Percentiles rank a stretch among this genome's conserved stretches.
Conservation (phyloP, 2,113 vertebrate species). For the Apteryx owenii region DNA sequence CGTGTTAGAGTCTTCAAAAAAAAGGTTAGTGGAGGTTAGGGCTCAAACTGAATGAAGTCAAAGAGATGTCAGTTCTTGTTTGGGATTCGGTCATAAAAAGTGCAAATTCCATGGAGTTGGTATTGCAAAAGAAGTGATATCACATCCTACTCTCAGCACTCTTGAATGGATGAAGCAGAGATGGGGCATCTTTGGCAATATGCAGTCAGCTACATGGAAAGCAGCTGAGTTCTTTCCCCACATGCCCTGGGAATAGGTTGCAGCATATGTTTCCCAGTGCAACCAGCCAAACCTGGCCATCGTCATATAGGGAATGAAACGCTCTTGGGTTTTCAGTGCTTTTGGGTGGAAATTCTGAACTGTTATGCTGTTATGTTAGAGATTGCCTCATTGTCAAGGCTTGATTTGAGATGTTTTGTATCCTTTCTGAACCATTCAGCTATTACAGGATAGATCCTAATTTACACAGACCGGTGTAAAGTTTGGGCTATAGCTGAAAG, state of each 20-base stretch:
- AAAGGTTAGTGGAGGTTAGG: neutral
- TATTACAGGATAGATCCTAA: neutral
- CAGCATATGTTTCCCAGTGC: neutral
- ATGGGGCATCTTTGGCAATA: neutral
- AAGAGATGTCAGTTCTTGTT: neutral
- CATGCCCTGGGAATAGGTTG: constrained; percentile 55
- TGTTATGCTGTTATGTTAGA: neutral
- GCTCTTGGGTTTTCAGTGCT: neutral
- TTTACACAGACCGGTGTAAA: constrained; percentile 13
- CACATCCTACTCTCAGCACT: neutral
- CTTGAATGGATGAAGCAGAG: neutral
- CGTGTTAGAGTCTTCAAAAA: neutral
- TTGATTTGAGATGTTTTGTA: constrained; percentile 17
- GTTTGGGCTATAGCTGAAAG: constrained; percentile 5
- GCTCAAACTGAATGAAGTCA: neutral
- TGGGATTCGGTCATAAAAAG: neutral
- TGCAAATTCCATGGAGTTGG: neutral
- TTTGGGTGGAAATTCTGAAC: constrained; percentile 34
- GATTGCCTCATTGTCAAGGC: neutral
- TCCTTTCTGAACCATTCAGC: constrained; percentile 5
- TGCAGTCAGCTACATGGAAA: neutral
- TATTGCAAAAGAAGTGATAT: constrained; percentile 51
- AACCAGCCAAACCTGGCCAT: neutral
- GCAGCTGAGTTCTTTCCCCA: constrained; percentile 51
- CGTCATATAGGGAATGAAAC: neutral